phyloP scores from a whole-genome alignment of 2,888 invertebrate species.

The Scelioninae gen. 1 region DNA sequence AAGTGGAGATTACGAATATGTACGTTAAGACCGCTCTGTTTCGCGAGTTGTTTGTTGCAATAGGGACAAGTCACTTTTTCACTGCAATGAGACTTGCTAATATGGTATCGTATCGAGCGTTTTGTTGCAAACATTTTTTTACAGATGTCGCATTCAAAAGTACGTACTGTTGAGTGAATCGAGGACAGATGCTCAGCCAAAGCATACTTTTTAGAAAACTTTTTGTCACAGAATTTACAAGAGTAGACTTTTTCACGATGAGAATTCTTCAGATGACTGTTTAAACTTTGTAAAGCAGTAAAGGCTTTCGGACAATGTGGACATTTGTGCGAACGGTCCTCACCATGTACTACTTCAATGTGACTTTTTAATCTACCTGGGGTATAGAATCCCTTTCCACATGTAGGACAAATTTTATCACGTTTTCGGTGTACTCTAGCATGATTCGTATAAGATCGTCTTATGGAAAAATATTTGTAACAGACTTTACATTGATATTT shows the following conservation, averaged over 20 bases:
- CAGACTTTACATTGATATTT: slow-evolving; percentile 54
- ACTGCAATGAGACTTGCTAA: slow-evolving; percentile 10
- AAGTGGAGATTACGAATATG: slow-evolving; percentile 42
- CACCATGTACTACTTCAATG: slow-evolving; percentile 30
- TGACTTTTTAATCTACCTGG: slow-evolving; percentile 23
- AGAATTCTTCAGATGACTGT: slow-evolving; percentile 13
- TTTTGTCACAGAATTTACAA: slow-evolving; percentile 34
- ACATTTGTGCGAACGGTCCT: slow-evolving; percentile 1
- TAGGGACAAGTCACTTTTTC: slow-evolving; percentile 21
- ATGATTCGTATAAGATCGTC: slow-evolving; percentile 8
- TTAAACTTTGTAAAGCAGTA: neutral
- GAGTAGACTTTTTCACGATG: slow-evolving; percentile 21
- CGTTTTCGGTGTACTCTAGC: slow-evolving; percentile 11
- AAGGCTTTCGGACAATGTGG: slow-evolving; percentile 34
- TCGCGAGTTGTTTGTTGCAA: slow-evolving; percentile 27
- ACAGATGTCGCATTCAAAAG: slow-evolving; percentile 50
- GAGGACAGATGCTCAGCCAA: slow-evolving; percentile 39
- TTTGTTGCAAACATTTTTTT: slow-evolving; percentile 41
- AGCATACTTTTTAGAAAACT: slow-evolving; percentile 40
- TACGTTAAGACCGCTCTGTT: slow-evolving; percentile 2
- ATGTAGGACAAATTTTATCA: slow-evolving; percentile 17
- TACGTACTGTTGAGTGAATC: neutral
- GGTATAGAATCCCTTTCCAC: slow-evolving; percentile 38
- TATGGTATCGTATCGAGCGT: slow-evolving; percentile 37
- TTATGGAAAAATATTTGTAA: slow-evolving; percentile 40